These are phyloP conservation scores for Hypsibius dujardini DNA, from an alignment of 1,140 invertebrate genomes.

Conservation along the genomic window DNA sequence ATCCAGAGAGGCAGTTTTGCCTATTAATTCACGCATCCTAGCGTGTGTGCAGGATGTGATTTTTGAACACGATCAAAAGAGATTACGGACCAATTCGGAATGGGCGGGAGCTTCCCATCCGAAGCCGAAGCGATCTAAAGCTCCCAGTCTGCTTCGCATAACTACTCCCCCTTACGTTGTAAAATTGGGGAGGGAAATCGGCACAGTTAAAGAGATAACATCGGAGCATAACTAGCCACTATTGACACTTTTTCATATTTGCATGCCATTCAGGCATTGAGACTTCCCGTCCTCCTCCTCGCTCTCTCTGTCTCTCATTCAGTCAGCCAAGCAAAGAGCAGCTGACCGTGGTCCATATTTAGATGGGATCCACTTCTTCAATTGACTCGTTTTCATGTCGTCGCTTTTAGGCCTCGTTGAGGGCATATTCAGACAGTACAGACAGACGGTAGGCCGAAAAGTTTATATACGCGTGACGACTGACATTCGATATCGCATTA, in stretches of 20 bases:
- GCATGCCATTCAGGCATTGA: not conserved
- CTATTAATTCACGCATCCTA: slow-evolving; percentile 6
- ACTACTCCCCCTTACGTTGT: no score
- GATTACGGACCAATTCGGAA: not conserved
- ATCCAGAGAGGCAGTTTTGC: not conserved
- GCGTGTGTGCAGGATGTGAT: not conserved
- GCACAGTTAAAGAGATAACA: not conserved
- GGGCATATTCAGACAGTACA: no score
- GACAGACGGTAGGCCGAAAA: no score
- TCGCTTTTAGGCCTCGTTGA: no score
- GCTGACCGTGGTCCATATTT: slow-evolving; percentile 6
- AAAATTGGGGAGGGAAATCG: no score
- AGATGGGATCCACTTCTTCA: not conserved
- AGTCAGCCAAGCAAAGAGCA: no score
- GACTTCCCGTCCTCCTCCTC: no score
- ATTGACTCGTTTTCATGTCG: no score
- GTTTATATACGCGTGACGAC: no score
- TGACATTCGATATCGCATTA: no score
- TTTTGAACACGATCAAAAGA: slow-evolving; percentile 6
- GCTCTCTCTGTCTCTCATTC: no score
- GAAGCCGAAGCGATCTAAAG: not conserved
- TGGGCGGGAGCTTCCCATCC: not conserved
- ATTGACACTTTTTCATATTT: slow-evolving; percentile 7
- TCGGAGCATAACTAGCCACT: not conserved
- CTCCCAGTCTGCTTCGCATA: not conserved